Conservation (phyloP, 1,140 invertebrate genomes). For the Calliphora vicina region DNA sequence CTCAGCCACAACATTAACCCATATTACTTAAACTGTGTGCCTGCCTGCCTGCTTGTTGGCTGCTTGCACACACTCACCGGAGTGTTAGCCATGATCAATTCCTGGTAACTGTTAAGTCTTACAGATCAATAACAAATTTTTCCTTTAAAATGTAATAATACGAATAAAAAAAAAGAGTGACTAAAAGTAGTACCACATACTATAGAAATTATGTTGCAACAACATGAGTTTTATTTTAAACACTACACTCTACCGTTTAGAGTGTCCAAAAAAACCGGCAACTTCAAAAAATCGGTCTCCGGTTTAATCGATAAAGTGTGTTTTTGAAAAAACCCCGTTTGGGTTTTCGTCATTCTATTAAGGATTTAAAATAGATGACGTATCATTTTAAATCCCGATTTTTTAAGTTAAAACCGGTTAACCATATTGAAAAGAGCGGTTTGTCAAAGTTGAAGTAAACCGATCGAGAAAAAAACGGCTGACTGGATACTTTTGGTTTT, state of each 20-base stretch:
- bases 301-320: too few species aligned
- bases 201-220: constrained; percentile 13
- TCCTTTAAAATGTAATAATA: constrained; percentile 10
- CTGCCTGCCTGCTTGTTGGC: not conserved
- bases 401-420: too few species aligned
- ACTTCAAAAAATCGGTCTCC: too few species aligned
- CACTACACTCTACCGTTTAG: not conserved
- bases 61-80: not conserved
- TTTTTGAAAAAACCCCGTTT: too few species aligned
- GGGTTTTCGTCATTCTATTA: too few species aligned
- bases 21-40: not conserved
- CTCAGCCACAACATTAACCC: not conserved
- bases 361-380: too few species aligned
- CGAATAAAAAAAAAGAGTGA: not conserved
- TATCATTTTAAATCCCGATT: too few species aligned
- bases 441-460: too few species aligned
- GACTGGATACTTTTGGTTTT: too few species aligned
- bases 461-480: too few species aligned
- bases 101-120: constrained; percentile 23
- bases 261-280: too few species aligned
- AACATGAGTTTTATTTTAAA: not conserved
- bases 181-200: not conserved
- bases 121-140: constrained; percentile 35
- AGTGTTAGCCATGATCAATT: constrained; percentile 33
- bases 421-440: too few species aligned